These are phyloP conservation scores for Rhabdomys pumilio DNA, from an alignment of 2,797 vertebrate species.

Conservation along the genomic window DNA sequence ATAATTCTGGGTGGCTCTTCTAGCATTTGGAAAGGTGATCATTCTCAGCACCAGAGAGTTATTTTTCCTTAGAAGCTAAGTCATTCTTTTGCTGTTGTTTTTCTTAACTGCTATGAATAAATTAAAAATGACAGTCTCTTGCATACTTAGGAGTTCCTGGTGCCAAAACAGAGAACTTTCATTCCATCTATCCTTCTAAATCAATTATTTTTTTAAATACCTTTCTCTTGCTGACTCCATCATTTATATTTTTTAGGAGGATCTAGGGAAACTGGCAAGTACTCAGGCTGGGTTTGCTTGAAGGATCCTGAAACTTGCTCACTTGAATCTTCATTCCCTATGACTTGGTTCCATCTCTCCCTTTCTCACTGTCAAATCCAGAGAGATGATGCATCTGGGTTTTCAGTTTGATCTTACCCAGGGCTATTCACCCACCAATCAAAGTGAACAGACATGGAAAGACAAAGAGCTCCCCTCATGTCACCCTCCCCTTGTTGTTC, in stretches of 20 bases:
- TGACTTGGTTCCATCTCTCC: not conserved
- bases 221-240: not conserved
- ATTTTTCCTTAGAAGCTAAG: not conserved
- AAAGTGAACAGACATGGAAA: not conserved
- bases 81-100: not conserved
- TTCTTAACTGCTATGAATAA: not conserved
- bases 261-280: not conserved
- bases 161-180: not conserved
- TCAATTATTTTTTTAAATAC: not conserved
- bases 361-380: not conserved
- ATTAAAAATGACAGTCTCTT: not conserved
- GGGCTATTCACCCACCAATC: not conserved
- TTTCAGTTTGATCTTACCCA: not conserved
- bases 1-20: not conserved
- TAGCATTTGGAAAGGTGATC: not conserved
- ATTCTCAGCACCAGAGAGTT: not conserved
- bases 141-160: not conserved
- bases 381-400: not conserved
- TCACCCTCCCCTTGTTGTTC: not conserved
- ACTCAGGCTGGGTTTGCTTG: not conserved
- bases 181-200: not conserved
- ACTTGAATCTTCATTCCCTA: not conserved
- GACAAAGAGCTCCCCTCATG: not conserved
- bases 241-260: conserved; percentile 9
- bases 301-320: not conserved